Percentiles rank a stretch among this genome's conserved stretches.
phyloP scores from a whole-genome alignment of 2,888 invertebrate genomes.

The Hydropsyche betteni region DNA sequence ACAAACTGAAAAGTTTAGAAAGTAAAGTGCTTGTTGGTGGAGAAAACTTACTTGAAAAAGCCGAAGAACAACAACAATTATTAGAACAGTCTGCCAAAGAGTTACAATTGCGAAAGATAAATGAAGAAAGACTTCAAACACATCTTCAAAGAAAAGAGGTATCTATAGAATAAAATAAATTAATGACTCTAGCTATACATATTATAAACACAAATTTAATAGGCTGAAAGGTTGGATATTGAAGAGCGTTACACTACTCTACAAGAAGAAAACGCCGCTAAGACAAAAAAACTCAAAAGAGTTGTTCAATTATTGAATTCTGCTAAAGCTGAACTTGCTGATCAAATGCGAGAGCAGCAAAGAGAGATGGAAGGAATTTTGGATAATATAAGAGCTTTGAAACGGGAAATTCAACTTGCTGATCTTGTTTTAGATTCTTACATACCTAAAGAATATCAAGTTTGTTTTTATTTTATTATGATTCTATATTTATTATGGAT shows the following conservation, averaged over 20 bases:
- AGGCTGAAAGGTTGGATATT: constrained; percentile 90
- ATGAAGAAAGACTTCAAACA: constrained; percentile 82
- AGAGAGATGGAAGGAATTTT: constrained; percentile 95
- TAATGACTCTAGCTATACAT: too few species aligned
- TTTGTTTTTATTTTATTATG: constrained; percentile 55
- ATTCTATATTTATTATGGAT: constrained; percentile 26
- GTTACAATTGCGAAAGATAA: constrained; percentile 78
- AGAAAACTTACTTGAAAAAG: constrained; percentile 96
- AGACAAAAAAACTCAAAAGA: constrained; percentile 91
- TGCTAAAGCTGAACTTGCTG: constrained; percentile 84
- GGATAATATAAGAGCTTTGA: constrained; percentile 90
- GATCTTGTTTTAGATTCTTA: constrained; percentile 91
- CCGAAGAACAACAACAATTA: constrained; percentile 89
- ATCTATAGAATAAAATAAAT: constrained; percentile 33
- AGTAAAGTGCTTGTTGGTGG: constrained; percentile 97
- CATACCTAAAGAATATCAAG: constrained; percentile 93
- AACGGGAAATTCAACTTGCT: constrained; percentile 89
- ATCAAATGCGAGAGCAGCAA: constrained; percentile 94
- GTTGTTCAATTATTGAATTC: constrained; percentile 88
- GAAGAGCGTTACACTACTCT: constrained; percentile 94
- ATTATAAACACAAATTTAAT: constrained; percentile 24
- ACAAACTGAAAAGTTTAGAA: constrained; percentile 89
- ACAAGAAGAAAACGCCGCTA: constrained; percentile 93
- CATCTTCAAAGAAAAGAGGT: constrained; percentile 89
- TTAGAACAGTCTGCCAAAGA: constrained; percentile 88